phyloP scores from a whole-genome alignment of 2,797 vertebrate genomes.

The Thalassophryne amazonica region DNA sequence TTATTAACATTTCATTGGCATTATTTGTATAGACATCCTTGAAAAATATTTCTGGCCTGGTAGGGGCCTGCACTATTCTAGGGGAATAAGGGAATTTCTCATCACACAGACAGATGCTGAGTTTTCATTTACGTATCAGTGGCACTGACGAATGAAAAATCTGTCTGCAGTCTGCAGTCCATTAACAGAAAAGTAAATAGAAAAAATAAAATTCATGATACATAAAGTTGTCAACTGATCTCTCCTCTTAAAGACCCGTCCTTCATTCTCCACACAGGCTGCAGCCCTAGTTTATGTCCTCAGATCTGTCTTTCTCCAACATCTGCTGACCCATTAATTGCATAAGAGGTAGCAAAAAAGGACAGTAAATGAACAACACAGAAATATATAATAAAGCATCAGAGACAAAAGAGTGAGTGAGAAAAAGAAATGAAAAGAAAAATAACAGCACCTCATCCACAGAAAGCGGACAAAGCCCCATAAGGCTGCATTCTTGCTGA shows the following conservation, averaged over 20 bases:
- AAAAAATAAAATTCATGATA: too few relatives aligned
- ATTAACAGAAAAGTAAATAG: neutral
- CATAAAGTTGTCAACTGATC: too few relatives aligned
- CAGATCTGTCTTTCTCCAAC: slow-evolving; percentile 35
- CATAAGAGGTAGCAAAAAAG: slow-evolving; percentile 17
- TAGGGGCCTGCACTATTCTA: too few relatives aligned
- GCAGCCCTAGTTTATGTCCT: slow-evolving; percentile 21
- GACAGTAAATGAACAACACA: slow-evolving; percentile 7
- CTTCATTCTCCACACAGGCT: slow-evolving; percentile 8
- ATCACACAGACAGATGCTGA: too few relatives aligned
- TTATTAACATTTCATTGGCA: too few relatives aligned
- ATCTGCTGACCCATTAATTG: slow-evolving; percentile 62
- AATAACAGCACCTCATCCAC: slow-evolving; percentile 56
- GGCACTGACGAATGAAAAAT: too few relatives aligned
- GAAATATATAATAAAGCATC: slow-evolving; percentile 6
- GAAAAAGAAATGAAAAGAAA: too few relatives aligned
- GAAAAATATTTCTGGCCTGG: too few relatives aligned
- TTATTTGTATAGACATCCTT: too few relatives aligned
- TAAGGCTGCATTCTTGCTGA: slow-evolving; percentile 57
- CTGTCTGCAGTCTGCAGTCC: neutral
- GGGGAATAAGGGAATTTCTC: too few relatives aligned
- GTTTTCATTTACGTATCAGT: too few relatives aligned
- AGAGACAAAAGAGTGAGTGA: slow-evolving; percentile 20
- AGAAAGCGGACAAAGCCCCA: slow-evolving; percentile 54
- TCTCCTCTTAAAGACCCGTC: neutral